Evolutionary conservation across 2,797 vertebrate genomes (phyloP).

Genomic region (Anguilla pacifica): DNA sequence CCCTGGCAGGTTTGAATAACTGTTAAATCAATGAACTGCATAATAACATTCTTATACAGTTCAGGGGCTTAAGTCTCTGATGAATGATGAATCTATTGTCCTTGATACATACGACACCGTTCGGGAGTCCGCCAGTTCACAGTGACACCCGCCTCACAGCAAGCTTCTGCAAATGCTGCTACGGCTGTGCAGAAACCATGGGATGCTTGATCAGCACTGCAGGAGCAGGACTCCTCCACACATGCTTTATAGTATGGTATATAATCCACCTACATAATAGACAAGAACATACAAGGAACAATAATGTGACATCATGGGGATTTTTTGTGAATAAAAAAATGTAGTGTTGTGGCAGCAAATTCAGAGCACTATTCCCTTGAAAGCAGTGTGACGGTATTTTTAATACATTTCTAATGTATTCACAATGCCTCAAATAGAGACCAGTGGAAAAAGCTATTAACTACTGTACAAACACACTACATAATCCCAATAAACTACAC

Average conservation of each 20-base stretch:
- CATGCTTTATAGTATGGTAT: conserved; percentile 75
- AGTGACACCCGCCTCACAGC: conserved; percentile 71
- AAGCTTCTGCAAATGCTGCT: conserved; percentile 80
- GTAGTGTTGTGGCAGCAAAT: background rate
- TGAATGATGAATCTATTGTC: background rate
- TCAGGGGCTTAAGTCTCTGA: background rate
- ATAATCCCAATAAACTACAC: too few relatives aligned
- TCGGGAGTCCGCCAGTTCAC: conserved; percentile 81
- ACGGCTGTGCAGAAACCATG: conserved; percentile 83
- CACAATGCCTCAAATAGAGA: too few relatives aligned
- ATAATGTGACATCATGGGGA: background rate
- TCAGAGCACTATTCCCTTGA: background rate
- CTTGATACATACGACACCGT: conserved; percentile 76
- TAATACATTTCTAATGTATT: too few relatives aligned
- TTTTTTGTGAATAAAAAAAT: background rate
- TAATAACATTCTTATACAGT: too few relatives aligned
- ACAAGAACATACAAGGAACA: background rate
- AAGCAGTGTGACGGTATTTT: background rate
- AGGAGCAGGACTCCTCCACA: conserved; percentile 79
- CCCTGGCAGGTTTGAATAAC: background rate
- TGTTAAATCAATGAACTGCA: background rate
- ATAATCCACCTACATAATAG: conserved; percentile 75
- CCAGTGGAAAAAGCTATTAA: too few relatives aligned
- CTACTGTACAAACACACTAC: too few relatives aligned
- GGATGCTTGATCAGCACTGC: conserved; percentile 82